phyloP scores from a whole-genome alignment of 2,888 invertebrate species.

The Caenorhabditis macrosperma region DNA sequence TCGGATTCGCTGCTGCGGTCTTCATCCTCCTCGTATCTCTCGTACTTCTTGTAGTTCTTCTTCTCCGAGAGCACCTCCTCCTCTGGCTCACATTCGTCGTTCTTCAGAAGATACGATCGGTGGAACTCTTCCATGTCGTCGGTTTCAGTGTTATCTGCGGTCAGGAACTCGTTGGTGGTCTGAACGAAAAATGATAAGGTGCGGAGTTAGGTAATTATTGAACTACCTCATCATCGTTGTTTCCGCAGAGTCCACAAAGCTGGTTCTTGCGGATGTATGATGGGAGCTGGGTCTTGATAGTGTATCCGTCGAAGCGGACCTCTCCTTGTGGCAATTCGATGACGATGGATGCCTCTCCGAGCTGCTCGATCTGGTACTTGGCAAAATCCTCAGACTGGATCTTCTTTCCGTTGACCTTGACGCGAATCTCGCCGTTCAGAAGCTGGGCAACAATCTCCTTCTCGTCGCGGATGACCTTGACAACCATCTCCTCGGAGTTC shows the following conservation, averaged over 20 bases:
- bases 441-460: constrained; percentile 55
- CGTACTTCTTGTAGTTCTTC: constrained; percentile 61
- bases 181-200: constrained; percentile 22
- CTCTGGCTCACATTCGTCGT: constrained; percentile 59
- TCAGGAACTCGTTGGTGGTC: constrained; percentile 71
- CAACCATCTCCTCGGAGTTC: constrained; percentile 67
- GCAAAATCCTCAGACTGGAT: constrained; percentile 8
- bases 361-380: constrained; percentile 29
- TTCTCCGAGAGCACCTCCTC: constrained; percentile 55
- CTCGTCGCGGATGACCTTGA: constrained; percentile 58
- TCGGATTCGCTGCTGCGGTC: constrained; percentile 16
- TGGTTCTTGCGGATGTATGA: constrained; percentile 63
- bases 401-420: constrained; percentile 66
- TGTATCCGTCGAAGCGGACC: constrained; percentile 75
- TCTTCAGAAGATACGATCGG: constrained; percentile 70
- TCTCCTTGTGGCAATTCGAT: constrained; percentile 70
- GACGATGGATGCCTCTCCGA: constrained; percentile 56
- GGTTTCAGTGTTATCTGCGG: constrained; percentile 67
- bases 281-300: constrained; percentile 67
- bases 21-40: constrained; percentile 34
- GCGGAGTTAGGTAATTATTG: not conserved
- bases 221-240: constrained; percentile 72
- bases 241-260: constrained; percentile 79
- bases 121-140: constrained; percentile 76
- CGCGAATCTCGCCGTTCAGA: constrained; percentile 39